Evolutionary conservation across 1,140 invertebrate genomes (phyloP), one percentile per base, ranked within the genome.

Genomic region (Latrodectus geometricus): DNA sequence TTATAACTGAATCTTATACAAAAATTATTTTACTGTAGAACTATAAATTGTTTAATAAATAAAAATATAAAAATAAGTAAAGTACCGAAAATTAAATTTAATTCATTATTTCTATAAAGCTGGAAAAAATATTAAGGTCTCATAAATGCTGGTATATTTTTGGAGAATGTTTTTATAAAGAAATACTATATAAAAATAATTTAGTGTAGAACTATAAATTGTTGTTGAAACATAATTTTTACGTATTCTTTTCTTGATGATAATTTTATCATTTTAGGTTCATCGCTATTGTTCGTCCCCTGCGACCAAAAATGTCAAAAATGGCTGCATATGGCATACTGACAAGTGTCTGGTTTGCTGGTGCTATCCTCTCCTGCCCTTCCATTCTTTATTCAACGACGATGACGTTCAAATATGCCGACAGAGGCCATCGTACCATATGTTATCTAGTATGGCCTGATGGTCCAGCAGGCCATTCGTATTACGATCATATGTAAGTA

Each of bases 241-340:
- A 68, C 49, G 74, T 23, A n/a, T 35, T 35, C 35, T 35, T 5
- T 35, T n/a, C n/a, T 35, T 35, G 5, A 35, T n/a, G 52, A 54
- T 61, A 70, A 52, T 89, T 89, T 88, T 89, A 87, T 90, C 87
- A 73, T 91, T 91, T 66, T 92, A 98, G 97, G 91, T 98, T 97
- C 90, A 94, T 97, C 91, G 97, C 97, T 9, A 98, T 98, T 83
- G 95, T 98, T 52, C 93, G 96, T 89, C 97, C 97, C 4, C 92
- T 98, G 86, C 93, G 95, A 87, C 96, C 96, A 12, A 92, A 96
- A 75, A 96, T 97, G 93, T 96, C 96, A 4, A 94, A 95, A 87
- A 93, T 93, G 8, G 94, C 94, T 73, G 96, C 96, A 0, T 91
- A 96, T 66, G 91, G 95, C n/a, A 94, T 95, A 80, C 95, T 98